phyloP scores from a whole-genome alignment of 2,888 invertebrate genomes.

The Synanthedon myopaeformis region DNA sequence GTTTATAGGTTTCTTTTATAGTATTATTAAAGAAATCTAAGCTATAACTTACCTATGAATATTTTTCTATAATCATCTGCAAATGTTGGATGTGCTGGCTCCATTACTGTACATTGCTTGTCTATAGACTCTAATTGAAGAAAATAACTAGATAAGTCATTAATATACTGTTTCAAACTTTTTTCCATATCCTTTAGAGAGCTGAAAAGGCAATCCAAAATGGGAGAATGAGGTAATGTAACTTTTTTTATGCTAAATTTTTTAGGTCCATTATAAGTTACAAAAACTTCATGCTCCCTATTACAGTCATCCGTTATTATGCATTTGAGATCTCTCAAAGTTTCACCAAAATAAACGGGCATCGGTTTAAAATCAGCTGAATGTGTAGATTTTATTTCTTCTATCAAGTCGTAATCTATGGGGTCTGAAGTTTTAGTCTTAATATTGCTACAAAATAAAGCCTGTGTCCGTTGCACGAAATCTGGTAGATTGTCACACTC shows the following conservation, averaged over 20 bases:
- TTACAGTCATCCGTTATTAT: slow-evolving; percentile 21
- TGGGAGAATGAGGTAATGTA: slow-evolving; percentile 30
- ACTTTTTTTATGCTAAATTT: slow-evolving; percentile 27
- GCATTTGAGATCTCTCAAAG: slow-evolving; percentile 41
- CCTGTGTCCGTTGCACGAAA: slow-evolving; percentile 12
- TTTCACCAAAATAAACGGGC: slow-evolving; percentile 38
- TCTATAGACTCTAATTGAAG: slow-evolving; percentile 44
- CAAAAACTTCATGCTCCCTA: slow-evolving; percentile 35
- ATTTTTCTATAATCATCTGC: slow-evolving; percentile 53
- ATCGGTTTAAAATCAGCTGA: slow-evolving; percentile 4
- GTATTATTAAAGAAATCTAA: not conserved
- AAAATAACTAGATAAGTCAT: slow-evolving; percentile 35
- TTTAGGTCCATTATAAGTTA: slow-evolving; percentile 28
- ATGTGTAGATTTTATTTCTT: slow-evolving; percentile 26
- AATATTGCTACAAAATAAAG: slow-evolving; percentile 9
- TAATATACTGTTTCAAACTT: slow-evolving; percentile 24
- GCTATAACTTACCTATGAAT: slow-evolving; percentile 32
- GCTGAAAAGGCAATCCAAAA: slow-evolving; percentile 32
- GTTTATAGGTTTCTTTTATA: too few species aligned
- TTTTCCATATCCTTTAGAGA: slow-evolving; percentile 29
- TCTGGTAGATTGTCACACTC: slow-evolving; percentile 4
- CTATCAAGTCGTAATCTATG: slow-evolving; percentile 31
- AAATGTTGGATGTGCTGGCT: slow-evolving; percentile 39
- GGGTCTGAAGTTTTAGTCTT: slow-evolving; percentile 16
- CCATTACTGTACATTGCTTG: slow-evolving; percentile 38